Conservation (phyloP, 2,888 invertebrate genomes). For the Ferdinandea cuprea region DNA sequence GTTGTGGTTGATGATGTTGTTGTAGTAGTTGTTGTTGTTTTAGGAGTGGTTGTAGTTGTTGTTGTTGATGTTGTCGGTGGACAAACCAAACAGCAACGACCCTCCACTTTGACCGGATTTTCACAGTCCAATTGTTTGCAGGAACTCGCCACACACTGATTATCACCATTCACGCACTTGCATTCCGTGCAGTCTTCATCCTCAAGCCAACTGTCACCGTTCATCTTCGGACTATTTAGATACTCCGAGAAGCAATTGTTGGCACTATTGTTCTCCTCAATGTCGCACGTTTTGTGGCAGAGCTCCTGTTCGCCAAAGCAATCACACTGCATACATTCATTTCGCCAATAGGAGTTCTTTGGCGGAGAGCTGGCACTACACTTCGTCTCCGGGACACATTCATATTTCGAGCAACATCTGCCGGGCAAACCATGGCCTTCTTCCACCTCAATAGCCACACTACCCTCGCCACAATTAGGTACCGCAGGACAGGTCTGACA, state of each 20-base stretch:
- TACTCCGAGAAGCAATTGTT: conserved; percentile 74
- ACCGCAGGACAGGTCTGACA: conserved; percentile 77
- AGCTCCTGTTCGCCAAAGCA: conserved; percentile 76
- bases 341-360: conserved; percentile 68
- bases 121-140: conserved; percentile 78
- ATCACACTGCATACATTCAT: conserved; percentile 77
- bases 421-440: conserved; percentile 78
- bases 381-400: conserved; percentile 79
- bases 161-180: conserved; percentile 76
- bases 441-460: conserved; percentile 76
- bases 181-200: conserved; percentile 77
- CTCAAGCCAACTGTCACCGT: conserved; percentile 78
- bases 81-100: conserved; percentile 80
- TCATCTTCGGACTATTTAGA: conserved; percentile 72
- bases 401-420: conserved; percentile 83
- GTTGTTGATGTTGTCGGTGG: conserved; percentile 33
- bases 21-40: not conserved
- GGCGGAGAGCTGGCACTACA: conserved; percentile 59
- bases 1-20: not conserved
- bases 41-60: not conserved
- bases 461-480: conserved; percentile 73
- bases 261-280: conserved; percentile 58
- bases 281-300: conserved; percentile 75
- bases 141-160: conserved; percentile 75
- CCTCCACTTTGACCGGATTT: conserved; percentile 76